Conservation (phyloP, 1,140 invertebrate species). For the Caenorhabditis latens region DNA sequence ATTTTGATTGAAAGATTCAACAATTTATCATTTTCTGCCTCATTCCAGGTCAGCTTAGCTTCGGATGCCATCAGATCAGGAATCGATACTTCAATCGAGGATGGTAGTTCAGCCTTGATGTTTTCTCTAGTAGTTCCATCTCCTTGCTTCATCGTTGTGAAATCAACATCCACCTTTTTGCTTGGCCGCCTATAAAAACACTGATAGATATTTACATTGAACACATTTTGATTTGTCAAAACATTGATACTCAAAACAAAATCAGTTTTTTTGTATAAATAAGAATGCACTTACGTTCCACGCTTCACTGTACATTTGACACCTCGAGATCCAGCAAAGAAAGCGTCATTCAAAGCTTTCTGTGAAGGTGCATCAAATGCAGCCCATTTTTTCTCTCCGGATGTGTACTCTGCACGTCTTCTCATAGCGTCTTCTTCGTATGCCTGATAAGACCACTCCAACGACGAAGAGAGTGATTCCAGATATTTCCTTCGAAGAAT, state of each 20-base stretch:
- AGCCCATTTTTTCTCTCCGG: slow-evolving; percentile 52
- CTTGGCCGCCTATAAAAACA: slow-evolving; percentile 11
- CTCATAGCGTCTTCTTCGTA: slow-evolving; percentile 38
- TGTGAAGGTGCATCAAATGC: slow-evolving; percentile 16
- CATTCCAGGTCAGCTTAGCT: slow-evolving; percentile 14
- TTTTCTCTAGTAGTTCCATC: slow-evolving; percentile 22
- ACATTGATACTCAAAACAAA: no score
- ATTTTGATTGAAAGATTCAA: background rate
- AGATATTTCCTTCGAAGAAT: background rate
- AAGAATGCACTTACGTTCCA: background rate
- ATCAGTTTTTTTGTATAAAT: background rate
- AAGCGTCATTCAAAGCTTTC: slow-evolving; percentile 48
- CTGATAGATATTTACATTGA: no score
- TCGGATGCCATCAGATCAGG: slow-evolving; percentile 14
- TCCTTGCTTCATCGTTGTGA: background rate
- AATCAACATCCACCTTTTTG: slow-evolving; percentile 48
- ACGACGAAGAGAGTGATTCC: background rate
- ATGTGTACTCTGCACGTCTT: background rate
- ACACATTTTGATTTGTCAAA: no score
- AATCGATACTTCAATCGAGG: slow-evolving; percentile 14
- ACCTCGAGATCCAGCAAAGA: slow-evolving; percentile 39
- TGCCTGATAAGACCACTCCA: slow-evolving; percentile 46
- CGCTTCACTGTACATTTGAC: slow-evolving; percentile 5
- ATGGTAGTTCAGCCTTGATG: slow-evolving; percentile 52
- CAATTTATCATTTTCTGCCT: background rate